phyloP scores from a whole-genome alignment of 2,113 vertebrate species.

The Poecile atricapillus region DNA sequence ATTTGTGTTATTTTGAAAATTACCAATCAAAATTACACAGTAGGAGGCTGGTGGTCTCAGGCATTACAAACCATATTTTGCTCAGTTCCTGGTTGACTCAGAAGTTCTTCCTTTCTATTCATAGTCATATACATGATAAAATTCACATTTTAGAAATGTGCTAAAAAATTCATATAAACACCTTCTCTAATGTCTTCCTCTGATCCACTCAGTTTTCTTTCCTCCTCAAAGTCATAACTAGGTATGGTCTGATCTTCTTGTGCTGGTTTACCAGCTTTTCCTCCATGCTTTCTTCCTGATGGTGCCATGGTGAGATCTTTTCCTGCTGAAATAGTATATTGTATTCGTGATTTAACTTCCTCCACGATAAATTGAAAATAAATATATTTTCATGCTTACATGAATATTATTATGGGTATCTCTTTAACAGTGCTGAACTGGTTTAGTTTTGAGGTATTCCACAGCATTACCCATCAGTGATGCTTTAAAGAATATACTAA shows the following conservation, averaged over 20 bases:
- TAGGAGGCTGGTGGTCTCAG: neutral
- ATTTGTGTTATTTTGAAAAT: neutral
- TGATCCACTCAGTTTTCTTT: conserved; percentile 64
- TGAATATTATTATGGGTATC: neutral
- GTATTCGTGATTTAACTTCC: neutral
- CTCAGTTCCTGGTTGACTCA: neutral
- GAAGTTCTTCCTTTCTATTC: neutral
- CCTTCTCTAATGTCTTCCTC: conserved; percentile 71
- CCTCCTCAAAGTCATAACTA: conserved; percentile 56
- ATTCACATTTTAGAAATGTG: neutral
- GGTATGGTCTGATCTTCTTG: conserved; percentile 45
- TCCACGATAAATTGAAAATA: neutral
- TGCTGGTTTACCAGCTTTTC: conserved; percentile 52
- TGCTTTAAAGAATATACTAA: neutral
- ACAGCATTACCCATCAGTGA: neutral
- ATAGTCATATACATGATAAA: neutral
- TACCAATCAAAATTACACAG: neutral
- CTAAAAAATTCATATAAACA: neutral
- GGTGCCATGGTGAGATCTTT: conserved; percentile 61
- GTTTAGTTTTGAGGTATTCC: neutral
- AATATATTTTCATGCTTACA: neutral
- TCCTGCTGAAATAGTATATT: neutral
- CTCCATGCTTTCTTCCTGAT: conserved; percentile 59
- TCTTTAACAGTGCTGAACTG: neutral
- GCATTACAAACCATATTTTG: neutral